Evolutionary conservation across 2,888 invertebrate genomes (phyloP), one percentile per base, ranked within the genome.

Genomic region (Drosophila hawaiiensis): DNA sequence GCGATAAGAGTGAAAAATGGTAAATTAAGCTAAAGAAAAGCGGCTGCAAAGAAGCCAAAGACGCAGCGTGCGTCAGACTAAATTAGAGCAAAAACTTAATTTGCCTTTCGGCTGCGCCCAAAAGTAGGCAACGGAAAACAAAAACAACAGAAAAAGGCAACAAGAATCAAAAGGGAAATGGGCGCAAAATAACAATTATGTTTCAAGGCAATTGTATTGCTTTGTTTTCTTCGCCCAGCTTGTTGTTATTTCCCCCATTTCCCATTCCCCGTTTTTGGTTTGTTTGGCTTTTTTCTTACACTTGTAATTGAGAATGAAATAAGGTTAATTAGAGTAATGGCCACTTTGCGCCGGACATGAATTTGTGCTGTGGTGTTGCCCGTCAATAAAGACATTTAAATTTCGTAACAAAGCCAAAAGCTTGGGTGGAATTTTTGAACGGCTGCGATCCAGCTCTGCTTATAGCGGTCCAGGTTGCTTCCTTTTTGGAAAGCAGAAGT

Each of bases 151-250:
- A 56, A 69, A 68, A 60, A 58, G 29, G 37, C 64, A 62, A 55
- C 35, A 76, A 76, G 70, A 90, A 79, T 88, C 83, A 85, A 86
- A 85, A 88, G 75, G 73, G 78, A 76, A 87, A 85, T 73, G 75
- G 75, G 86, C 83, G 76, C 81, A 90, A 82, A 90, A 90, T 89
- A 91, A 90, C 91, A 90, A 91, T 91, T 91, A 90, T 84, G 85
- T 85, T 90, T 85, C 82, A 85, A 90, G 84, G 91, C 82, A 91
- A 90, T 90, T 90, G 91, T 90, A 84, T 81, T 82, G 84, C 76
- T 81, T 84, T 84, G 80, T 75, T 81, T 73, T 80, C 68, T 83
- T 63, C 52, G 49, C 49, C 54, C 49, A 58, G 49, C 33, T 50
- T 29, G 47, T 47, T 65, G n/a, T 55, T 55, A 58, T 68, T 80